phyloP scores from a whole-genome alignment of 1,140 invertebrate genomes.

The Pogonomyrmex barbatus region DNA sequence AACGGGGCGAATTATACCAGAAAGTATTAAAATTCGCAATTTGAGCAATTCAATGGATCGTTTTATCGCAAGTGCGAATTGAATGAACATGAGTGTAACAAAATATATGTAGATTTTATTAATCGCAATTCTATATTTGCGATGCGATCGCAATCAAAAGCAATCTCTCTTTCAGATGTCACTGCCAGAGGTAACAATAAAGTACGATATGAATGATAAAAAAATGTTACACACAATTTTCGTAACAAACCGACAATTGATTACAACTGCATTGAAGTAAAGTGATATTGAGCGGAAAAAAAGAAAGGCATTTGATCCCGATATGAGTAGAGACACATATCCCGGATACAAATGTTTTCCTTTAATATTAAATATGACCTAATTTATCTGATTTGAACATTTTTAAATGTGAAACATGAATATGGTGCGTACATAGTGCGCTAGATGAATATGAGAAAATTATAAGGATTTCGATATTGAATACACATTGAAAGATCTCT shows the following conservation, averaged over 20 bases:
- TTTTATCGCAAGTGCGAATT: conserved; percentile 6
- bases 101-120: conserved; percentile 39
- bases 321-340: background rate
- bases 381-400: background rate
- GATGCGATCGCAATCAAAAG: conserved; percentile 19
- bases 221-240: conserved; percentile 38
- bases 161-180: conserved; percentile 31
- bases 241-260: conserved; percentile 42
- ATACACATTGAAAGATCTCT: background rate
- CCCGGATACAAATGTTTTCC: background rate
- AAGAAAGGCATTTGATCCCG: background rate
- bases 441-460: background rate
- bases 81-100: conserved; percentile 17
- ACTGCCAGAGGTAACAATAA: conserved; percentile 55
- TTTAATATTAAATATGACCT: background rate
- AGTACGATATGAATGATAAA: conserved; percentile 41
- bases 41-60: conserved; percentile 20
- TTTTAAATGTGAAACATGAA: background rate
- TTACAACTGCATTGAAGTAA: conserved; percentile 41
- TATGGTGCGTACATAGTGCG: background rate
- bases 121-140: conserved; percentile 27
- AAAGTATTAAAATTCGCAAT: background rate
- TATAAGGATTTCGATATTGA: background rate
- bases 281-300: conserved; percentile 7
- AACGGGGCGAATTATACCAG: background rate